Conservation (phyloP, 2,113 vertebrate genomes). For the Osmerus eperlanus region DNA sequence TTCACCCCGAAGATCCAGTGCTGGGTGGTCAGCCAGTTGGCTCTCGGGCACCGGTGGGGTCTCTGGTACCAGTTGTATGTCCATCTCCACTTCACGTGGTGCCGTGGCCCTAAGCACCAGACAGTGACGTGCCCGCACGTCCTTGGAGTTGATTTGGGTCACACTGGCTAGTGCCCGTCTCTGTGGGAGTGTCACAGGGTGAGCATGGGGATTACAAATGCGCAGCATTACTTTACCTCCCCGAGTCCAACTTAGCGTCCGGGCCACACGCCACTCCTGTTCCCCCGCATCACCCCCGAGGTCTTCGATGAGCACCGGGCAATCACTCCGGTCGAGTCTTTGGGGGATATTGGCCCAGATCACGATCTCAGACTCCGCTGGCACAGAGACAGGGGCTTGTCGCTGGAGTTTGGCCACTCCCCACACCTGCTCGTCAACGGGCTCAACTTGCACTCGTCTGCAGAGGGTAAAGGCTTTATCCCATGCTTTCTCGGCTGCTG, state of each 20-base stretch:
- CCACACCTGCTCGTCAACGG: neutral
- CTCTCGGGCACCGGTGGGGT: neutral
- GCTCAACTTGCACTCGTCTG: neutral
- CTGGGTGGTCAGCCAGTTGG: neutral
- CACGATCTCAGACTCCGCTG: neutral
- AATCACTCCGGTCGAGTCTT: too few species aligned
- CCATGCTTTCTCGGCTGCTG: neutral
- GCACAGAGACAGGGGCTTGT: neutral
- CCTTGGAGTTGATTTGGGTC: too few species aligned
- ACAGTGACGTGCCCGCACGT: too few species aligned
- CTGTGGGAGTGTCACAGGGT: too few species aligned
- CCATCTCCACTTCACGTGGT: neutral
- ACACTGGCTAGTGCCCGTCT: too few species aligned
- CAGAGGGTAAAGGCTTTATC: neutral
- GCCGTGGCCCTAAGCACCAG: too few species aligned
- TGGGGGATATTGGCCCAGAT: neutral
- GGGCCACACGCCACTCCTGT: too few species aligned
- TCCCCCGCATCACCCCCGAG: too few species aligned
- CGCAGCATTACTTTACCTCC: too few species aligned
- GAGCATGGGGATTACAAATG: too few species aligned
- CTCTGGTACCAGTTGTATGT: neutral
- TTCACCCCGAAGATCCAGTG: neutral
- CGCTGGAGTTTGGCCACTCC: neutral
- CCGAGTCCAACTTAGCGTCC: too few species aligned
- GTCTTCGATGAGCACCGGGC: too few species aligned